Evolutionary conservation across 2,888 invertebrate species (phyloP).

Genomic region (Leptodirus hochenwartii): DNA sequence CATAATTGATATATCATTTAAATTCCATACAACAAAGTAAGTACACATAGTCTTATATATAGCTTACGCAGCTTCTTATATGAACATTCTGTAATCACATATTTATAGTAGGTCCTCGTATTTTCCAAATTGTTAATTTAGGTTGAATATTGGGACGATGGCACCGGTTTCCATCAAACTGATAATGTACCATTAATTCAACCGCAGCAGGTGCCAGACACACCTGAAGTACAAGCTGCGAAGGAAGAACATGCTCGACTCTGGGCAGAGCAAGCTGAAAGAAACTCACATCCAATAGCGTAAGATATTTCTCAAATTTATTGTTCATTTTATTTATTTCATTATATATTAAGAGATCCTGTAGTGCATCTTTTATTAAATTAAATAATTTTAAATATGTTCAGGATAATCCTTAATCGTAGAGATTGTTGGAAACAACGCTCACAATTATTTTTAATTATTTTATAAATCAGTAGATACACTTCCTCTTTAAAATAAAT

Average conservation of each 20-base stretch:
- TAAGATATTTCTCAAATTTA: constrained; percentile 16
- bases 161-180: constrained; percentile 59
- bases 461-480: too few relatives aligned
- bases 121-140: constrained; percentile 19
- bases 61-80: too few relatives aligned
- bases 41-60: too few relatives aligned
- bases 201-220: constrained; percentile 44
- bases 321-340: constrained; percentile 1
- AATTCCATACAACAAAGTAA: too few relatives aligned
- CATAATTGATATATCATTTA: too few relatives aligned
- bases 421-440: too few relatives aligned
- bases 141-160: constrained; percentile 58
- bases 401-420: constrained; percentile 2
- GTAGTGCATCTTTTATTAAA: too few relatives aligned
- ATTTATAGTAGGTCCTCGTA: too few relatives aligned
- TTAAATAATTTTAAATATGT: constrained; percentile 4
- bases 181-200: constrained; percentile 49
- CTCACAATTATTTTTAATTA: too few relatives aligned
- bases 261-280: constrained; percentile 46
- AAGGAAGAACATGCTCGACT: constrained; percentile 47
- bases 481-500: too few relatives aligned
- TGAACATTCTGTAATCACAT: too few relatives aligned
- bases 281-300: constrained; percentile 22
- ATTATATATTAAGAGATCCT: too few relatives aligned
- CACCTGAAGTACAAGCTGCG: constrained; percentile 49